A percentile compares a stretch with the other conserved stretches of the same genome.
phyloP scores from a whole-genome alignment of 2,797 vertebrate species.

The Urophycis tenuis region DNA sequence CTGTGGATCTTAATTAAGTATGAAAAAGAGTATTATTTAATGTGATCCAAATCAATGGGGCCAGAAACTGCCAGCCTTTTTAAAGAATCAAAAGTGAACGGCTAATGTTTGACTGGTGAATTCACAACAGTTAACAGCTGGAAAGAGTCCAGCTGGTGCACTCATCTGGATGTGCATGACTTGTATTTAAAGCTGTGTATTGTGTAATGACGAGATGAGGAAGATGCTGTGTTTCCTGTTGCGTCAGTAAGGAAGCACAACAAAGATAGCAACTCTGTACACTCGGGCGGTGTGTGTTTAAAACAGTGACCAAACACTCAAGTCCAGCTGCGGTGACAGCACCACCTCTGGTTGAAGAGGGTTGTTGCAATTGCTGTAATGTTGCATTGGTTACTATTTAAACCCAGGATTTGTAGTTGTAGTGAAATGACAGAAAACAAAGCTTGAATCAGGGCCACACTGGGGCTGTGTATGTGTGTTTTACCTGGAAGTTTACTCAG shows the following conservation, averaged over 20 bases:
- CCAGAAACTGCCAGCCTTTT: not conserved
- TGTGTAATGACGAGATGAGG: not conserved
- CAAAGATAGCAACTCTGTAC: not conserved
- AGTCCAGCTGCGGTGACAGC: not conserved
- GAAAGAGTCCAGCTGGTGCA: not conserved
- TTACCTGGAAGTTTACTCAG: not conserved
- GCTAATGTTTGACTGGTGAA: not conserved
- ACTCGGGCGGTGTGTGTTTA: not conserved
- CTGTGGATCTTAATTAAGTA: not conserved
- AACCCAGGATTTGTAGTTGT: not conserved
- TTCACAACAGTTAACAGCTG: not conserved
- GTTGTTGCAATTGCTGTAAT: not conserved
- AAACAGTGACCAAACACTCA: not conserved
- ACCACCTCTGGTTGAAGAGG: not conserved
- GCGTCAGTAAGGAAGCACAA: not conserved
- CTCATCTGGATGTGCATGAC: no score
- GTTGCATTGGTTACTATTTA: not conserved
- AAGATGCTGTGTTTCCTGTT: not conserved
- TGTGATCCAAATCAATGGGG: not conserved
- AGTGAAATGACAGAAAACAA: not conserved
- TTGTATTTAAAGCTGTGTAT: no score
- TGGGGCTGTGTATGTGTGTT: not conserved
- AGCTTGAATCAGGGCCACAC: not conserved
- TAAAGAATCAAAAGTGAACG: not conserved
- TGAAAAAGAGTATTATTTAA: not conserved